Base-by-base conservation (phyloP, 2,113 vertebrate genomes). In the Hoplias malabaricus region DNA sequence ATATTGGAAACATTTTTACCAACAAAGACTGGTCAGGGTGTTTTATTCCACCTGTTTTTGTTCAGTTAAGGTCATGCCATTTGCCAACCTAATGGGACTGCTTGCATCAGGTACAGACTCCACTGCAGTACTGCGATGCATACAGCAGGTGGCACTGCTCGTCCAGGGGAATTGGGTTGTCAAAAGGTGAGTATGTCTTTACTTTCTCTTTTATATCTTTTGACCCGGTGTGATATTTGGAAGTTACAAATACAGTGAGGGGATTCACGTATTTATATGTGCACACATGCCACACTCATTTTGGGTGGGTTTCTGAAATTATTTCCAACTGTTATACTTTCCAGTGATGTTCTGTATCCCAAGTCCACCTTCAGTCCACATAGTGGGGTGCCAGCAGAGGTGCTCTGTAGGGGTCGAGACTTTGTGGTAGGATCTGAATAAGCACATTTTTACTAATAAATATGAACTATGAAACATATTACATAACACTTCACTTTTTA, bases 141-240 rank as follows among this genome's bases (percentile, higher is more conserved):
- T 99, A 88, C 98, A 99, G 89, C 97, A 99, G 93, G 97, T 99
- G 96, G 95, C 98, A 14, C 94, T 99, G 91, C 88, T 99, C 75
- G 96, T 99, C 71, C 97, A 98, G 87, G 98, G 98, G 25, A 99
- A 98, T 92, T 99, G 98, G 98, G 97, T 99, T 4, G 96, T 99
- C 4, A 99, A 98, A 87, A 99, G 97, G 98, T 98, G 86, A 72
- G 90, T 14, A 3, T 19, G 2, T 10, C 16, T 12, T 6, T 10
- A 14, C 14, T 38, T 1, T 59, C 19, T 34, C 36, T 43, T 21
- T 14, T 16, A 23, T 34, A 33, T 46, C 25, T 27, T 25, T 34
- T 48, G 9, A 59, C 4, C 31, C 7, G 9, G 33, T 31, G 7
- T 33, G 3, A 21, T 34, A 33, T 29, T 1, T 73, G 5, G 5